Evolutionary conservation across 2,113 vertebrate genomes (phyloP).

Genomic region (Phasianus colchicus): DNA sequence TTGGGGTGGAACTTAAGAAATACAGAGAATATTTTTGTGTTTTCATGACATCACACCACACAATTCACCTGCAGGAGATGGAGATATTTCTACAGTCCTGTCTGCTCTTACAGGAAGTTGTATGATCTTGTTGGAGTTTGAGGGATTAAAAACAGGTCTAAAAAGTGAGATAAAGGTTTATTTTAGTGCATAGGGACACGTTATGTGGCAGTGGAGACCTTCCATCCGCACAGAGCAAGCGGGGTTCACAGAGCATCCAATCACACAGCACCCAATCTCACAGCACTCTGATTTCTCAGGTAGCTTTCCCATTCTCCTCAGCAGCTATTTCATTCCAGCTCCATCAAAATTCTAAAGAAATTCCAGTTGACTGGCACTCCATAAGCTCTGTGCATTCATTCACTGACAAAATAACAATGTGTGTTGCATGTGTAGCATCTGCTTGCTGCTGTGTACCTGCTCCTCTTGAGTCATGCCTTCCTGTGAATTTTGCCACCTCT

Average conservation of each 20-base stretch:
- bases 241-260: neutral
- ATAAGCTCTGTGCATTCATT: neutral
- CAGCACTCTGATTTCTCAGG: no score
- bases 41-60: neutral
- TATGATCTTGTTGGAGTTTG: neutral
- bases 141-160: neutral
- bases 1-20: neutral
- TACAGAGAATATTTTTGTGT: rapidly evolving
- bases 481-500: no score
- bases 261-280: neutral
- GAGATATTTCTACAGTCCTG: neutral
- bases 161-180: neutral
- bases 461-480: no score
- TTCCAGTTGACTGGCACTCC: neutral
- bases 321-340: neutral
- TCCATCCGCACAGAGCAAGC: neutral
- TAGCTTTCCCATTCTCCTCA: no score
- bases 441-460: no score
- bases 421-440: no score
- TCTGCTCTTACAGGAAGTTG: neutral
- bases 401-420: no score
- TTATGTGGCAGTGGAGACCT: neutral
- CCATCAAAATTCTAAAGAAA: neutral
- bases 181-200: neutral
- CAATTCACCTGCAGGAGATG: neutral